These are phyloP conservation scores for Dinothrombium tinctorium DNA, from an alignment of 1,140 invertebrate genomes.

Conservation along the genomic window DNA sequence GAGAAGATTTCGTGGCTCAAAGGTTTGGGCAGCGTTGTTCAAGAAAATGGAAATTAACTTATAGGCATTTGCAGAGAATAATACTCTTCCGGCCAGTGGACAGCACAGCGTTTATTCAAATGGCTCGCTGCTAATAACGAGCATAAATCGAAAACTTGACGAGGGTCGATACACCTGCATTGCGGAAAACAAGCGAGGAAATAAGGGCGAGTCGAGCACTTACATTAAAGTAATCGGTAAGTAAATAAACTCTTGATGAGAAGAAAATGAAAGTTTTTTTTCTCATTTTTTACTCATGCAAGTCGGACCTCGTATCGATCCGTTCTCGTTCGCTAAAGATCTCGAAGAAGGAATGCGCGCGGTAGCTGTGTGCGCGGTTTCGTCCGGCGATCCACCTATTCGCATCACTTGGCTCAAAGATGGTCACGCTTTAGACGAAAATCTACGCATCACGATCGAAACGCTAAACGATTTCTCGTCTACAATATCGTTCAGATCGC, in stretches of 20 bases:
- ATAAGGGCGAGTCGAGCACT: neutral
- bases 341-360: slow-evolving; percentile 32
- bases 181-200: slow-evolving; percentile 14
- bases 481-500: slow-evolving; percentile 21
- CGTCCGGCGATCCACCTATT: slow-evolving; percentile 24
- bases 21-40: neutral
- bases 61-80: too few species aligned
- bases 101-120: slow-evolving; percentile 28
- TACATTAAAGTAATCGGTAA: slow-evolving; percentile 8
- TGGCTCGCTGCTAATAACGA: slow-evolving; percentile 39
- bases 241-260: neutral
- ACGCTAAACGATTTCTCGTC: slow-evolving; percentile 19
- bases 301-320: slow-evolving; percentile 34
- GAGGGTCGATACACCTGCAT: slow-evolving; percentile 16
- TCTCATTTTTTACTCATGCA: slow-evolving; percentile 10
- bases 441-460: slow-evolving; percentile 11
- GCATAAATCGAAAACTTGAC: neutral
- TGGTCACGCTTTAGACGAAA: slow-evolving; percentile 20
- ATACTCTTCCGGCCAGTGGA: slow-evolving; percentile 26
- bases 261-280: neutral
- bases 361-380: slow-evolving; percentile 24
- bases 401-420: slow-evolving; percentile 31
- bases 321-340: slow-evolving; percentile 31
- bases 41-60: neutral
- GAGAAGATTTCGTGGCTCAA: slow-evolving; percentile 49